These are phyloP conservation scores for Drosophila vallismaia DNA, from an alignment of 2,888 invertebrate species.

Conservation along the genomic window DNA sequence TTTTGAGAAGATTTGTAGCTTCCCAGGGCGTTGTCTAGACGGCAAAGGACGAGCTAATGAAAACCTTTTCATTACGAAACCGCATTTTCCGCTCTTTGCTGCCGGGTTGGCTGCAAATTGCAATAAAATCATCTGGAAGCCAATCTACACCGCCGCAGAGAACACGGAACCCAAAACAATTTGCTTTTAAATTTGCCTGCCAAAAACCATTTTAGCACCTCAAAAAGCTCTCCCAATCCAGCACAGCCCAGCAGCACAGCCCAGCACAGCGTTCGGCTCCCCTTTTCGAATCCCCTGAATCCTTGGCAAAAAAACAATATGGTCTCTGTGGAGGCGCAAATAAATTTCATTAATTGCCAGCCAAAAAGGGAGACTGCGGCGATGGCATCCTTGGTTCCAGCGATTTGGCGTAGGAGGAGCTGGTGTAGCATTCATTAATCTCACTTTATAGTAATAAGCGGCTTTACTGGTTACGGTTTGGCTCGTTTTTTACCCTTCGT, in stretches of 20 bases:
- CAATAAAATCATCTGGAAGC: conserved; percentile 54
- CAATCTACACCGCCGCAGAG: conserved; percentile 43
- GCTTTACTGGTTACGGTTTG: conserved; percentile 71
- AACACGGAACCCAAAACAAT: conserved; percentile 63
- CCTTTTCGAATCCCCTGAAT: conserved; percentile 3
- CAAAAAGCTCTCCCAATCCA: conserved; percentile 25
- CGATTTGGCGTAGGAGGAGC: conserved; percentile 27
- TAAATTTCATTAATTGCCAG: conserved; percentile 80
- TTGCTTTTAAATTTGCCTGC: conserved; percentile 68
- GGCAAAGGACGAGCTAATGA: conserved; percentile 35
- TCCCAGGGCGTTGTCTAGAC: conserved; percentile 36
- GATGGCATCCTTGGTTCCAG: conserved; percentile 33
- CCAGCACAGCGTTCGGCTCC: background rate
- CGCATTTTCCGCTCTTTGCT: conserved; percentile 14
- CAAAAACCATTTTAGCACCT: conserved; percentile 34
- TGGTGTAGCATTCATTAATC: conserved; percentile 72
- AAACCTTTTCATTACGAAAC: conserved; percentile 24
- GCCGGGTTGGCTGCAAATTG: conserved; percentile 52
- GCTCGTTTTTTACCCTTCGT: conserved; percentile 2
- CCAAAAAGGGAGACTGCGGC: conserved; percentile 46
- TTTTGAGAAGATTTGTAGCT: conserved; percentile 9
- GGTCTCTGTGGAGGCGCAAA: conserved; percentile 51
- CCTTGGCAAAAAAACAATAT: conserved; percentile 58
- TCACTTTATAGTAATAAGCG: conserved; percentile 81
- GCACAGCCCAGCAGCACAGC: conserved; percentile 2